Conservation (phyloP, 2,888 invertebrate genomes). For the Geotrupes spiniger region DNA sequence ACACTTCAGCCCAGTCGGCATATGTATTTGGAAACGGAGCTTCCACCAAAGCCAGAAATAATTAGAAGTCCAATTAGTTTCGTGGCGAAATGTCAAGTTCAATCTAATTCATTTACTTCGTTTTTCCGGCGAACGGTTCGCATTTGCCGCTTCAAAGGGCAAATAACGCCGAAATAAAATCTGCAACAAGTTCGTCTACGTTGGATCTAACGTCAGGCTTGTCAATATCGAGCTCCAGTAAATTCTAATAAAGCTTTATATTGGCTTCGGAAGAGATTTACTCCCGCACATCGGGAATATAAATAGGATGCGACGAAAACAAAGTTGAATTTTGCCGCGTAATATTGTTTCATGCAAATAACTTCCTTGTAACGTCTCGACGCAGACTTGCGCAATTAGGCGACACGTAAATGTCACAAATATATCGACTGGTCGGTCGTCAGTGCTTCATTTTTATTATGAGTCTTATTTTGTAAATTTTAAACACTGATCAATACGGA, state of each 20-base stretch:
- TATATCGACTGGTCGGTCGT: too few relatives aligned
- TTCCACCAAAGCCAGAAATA: conserved; percentile 17
- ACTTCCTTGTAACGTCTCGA: too few relatives aligned
- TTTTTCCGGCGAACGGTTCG: background rate
- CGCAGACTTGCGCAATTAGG: too few relatives aligned
- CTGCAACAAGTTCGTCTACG: background rate
- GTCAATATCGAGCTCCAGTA: conserved; percentile 3
- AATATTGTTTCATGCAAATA: too few relatives aligned
- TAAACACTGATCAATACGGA: background rate
- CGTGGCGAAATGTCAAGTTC: conserved; percentile 2
- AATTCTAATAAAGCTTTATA: conserved; percentile 12
- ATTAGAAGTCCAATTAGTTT: conserved; percentile 17
- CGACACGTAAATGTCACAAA: too few relatives aligned
- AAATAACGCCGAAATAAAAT: background rate
- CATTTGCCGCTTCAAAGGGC: background rate
- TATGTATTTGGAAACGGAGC: background rate
- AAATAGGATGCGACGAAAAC: too few relatives aligned
- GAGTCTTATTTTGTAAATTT: too few relatives aligned
- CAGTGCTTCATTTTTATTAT: too few relatives aligned
- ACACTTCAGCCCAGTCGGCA: too few relatives aligned
- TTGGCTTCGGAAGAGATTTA: too few relatives aligned
- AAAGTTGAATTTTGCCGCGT: too few relatives aligned
- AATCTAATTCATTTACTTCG: background rate
- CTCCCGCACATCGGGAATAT: too few relatives aligned
- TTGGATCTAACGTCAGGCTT: background rate